These are phyloP conservation scores for Whitmania pigra DNA, from an alignment of 1,140 invertebrate species.

Conservation along the genomic window DNA sequence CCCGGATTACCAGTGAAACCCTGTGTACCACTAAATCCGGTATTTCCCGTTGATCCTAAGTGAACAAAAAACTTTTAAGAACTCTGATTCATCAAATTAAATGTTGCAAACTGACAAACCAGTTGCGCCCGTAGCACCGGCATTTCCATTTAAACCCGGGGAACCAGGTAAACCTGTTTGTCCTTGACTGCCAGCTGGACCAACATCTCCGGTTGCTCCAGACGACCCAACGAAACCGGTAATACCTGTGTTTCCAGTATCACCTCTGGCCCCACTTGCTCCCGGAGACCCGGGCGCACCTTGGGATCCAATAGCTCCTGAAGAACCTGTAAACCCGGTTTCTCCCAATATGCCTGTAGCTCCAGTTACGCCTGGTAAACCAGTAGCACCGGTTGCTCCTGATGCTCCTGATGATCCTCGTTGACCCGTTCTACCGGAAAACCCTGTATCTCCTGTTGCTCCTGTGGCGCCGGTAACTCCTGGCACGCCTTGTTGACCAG, in stretches of 20 bases:
- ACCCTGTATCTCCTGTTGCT: neutral
- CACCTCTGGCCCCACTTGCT: neutral
- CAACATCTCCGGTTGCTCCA: neutral
- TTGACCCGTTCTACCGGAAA: neutral
- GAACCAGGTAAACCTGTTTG: slow-evolving; percentile 4
- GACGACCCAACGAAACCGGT: neutral
- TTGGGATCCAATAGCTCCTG: neutral
- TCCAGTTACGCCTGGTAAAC: neutral
- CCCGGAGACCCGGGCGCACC: neutral
- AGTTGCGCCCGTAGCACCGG: neutral
- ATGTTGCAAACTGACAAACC: neutral
- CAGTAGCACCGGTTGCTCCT: neutral
- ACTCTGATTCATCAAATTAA: neutral
- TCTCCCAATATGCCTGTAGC: neutral
- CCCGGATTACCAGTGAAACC: neutral
- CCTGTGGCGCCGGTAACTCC: neutral
- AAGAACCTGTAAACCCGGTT: neutral
- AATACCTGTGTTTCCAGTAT: neutral
- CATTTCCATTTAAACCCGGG: neutral
- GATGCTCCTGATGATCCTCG: neutral
- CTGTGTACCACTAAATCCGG: neutral
- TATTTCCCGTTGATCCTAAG: neutral
- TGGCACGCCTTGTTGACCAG: neutral
- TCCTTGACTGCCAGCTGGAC: neutral
- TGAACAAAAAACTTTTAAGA: neutral